A percentile compares a stretch with the other conserved stretches of the same genome.
These are phyloP conservation scores for Amphilophus citrinellus DNA, from an alignment of 2,113 vertebrate species.

Conservation along the genomic window DNA sequence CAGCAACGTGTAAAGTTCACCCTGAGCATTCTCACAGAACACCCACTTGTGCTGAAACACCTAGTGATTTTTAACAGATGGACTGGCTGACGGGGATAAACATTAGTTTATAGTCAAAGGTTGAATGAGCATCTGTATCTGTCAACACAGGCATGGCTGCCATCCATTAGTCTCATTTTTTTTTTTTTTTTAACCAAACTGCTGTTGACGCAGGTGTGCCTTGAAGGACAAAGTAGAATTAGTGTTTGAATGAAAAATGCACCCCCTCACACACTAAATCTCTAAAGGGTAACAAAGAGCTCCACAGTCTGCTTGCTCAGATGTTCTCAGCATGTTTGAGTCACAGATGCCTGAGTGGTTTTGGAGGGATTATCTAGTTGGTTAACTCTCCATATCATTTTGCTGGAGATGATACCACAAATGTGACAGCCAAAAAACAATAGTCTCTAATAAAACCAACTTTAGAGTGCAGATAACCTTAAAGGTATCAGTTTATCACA, in stretches of 20 bases:
- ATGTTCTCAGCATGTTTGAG: neutral
- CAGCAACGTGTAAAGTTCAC: constrained; percentile 11
- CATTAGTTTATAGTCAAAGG: neutral
- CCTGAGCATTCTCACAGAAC: neutral
- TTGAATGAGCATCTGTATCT: neutral
- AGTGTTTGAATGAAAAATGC: too few species aligned
- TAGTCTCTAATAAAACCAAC: neutral
- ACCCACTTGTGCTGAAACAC: neutral
- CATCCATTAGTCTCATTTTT: neutral
- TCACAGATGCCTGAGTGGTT: neutral
- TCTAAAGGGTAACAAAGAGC: neutral
- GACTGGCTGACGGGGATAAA: neutral
- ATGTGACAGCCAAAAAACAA: fast-evolving
- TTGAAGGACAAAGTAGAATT: too few species aligned
- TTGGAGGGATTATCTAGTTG: neutral
- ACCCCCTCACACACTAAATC: neutral
- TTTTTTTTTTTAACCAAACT: neutral
- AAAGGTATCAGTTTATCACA: neutral
- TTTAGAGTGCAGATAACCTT: neutral
- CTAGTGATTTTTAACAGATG: neutral
- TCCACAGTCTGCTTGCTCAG: neutral
- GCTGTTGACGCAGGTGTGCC: neutral
- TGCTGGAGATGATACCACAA: neutral
- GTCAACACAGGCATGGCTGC: neutral
- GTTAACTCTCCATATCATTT: neutral